phyloP scores from a whole-genome alignment of 2,888 invertebrate species.

The Neoscelio sp. region DNA sequence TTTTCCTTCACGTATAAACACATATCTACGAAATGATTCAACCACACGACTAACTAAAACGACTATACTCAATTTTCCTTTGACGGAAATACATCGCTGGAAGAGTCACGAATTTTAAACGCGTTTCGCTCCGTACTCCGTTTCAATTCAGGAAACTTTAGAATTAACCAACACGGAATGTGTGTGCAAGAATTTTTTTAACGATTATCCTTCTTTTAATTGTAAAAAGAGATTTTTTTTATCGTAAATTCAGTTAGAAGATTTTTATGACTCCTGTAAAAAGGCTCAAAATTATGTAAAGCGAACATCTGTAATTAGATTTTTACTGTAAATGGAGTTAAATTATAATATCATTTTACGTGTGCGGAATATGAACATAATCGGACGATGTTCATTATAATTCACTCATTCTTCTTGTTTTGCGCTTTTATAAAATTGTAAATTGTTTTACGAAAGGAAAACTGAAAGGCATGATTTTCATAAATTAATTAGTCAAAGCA shows the following conservation, averaged over 20 bases:
- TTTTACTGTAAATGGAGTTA: slow-evolving; percentile 23
- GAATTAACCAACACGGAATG: neutral
- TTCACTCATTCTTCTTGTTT: too few relatives aligned
- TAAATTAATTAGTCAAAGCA: too few relatives aligned
- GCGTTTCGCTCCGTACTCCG: neutral
- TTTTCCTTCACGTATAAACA: slow-evolving; percentile 24
- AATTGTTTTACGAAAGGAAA: too few relatives aligned
- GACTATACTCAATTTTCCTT: neutral
- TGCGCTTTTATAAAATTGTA: too few relatives aligned
- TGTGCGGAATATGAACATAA: slow-evolving; percentile 26
- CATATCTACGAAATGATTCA: slow-evolving; percentile 25
- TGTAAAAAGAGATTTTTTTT: slow-evolving; percentile 1
- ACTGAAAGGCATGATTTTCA: too few relatives aligned
- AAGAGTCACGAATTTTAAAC: slow-evolving; percentile 1
- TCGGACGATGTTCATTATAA: too few relatives aligned
- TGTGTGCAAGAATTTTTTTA: neutral
- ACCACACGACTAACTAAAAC: neutral
- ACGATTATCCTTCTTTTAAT: slow-evolving; percentile 21
- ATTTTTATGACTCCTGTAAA: slow-evolving; percentile 31
- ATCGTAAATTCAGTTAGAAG: neutral
- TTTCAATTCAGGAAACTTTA: neutral
- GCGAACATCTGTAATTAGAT: slow-evolving; percentile 40
- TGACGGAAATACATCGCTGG: neutral
- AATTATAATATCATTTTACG: slow-evolving; percentile 30
- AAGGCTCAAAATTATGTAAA: slow-evolving; percentile 7